phyloP scores from a whole-genome alignment of 2,113 vertebrate genomes.

The Arothron firmamentum region DNA sequence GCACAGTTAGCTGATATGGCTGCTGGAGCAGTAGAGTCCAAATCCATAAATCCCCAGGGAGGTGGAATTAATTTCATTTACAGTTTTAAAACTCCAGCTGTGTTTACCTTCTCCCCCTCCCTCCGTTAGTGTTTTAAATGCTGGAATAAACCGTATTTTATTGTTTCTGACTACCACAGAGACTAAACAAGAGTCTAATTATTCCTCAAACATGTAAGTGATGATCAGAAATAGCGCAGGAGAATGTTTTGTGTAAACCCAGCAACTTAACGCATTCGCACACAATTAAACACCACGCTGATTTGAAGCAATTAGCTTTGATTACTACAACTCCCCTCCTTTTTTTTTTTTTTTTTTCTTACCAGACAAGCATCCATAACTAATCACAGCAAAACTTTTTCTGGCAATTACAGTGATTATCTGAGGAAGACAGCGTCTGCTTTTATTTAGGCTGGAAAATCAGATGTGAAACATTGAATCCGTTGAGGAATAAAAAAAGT shows the following conservation, averaged over 20 bases:
- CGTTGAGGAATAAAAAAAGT: neutral
- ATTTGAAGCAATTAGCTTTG: slow-evolving; percentile 70
- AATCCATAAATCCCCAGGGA: neutral
- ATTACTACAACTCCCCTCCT: slow-evolving; percentile 48
- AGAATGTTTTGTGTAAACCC: slow-evolving; percentile 17
- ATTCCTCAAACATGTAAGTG: slow-evolving; percentile 1
- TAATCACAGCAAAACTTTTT: slow-evolving; percentile 50
- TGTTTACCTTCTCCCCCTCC: no score
- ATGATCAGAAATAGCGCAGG: slow-evolving; percentile 3
- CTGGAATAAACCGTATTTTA: neutral
- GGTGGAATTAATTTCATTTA: no score
- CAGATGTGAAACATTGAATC: slow-evolving; percentile 4
- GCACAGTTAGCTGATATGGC: slow-evolving; percentile 25
- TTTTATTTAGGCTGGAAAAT: slow-evolving; percentile 11
- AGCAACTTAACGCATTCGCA: slow-evolving; percentile 56
- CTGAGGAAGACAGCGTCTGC: slow-evolving; percentile 12
- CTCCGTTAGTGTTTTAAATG: no score
- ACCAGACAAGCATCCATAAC: slow-evolving; percentile 38
- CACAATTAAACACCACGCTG: slow-evolving; percentile 56
- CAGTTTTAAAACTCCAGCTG: no score
- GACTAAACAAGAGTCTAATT: slow-evolving; percentile 4
- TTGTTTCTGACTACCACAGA: slow-evolving; percentile 7
- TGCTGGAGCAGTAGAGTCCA: neutral
- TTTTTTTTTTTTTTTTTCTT: slow-evolving; percentile 17
- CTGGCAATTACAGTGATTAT: slow-evolving; percentile 55